Evolutionary conservation across 2,888 invertebrate genomes (phyloP).

Genomic region (Marronus borbonicus): DNA sequence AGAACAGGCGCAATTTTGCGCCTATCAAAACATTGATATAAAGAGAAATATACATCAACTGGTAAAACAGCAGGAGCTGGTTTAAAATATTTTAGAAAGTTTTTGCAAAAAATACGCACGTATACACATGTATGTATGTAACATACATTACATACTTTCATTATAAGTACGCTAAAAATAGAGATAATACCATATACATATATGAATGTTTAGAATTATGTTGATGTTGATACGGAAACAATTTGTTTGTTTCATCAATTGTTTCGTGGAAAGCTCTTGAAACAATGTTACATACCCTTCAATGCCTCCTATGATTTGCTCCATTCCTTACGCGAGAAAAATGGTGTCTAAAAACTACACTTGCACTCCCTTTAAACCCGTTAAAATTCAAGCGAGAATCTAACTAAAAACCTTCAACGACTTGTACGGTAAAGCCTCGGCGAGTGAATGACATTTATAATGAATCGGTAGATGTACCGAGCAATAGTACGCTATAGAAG

Average conservation of each 20-base stretch:
- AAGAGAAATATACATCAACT: no score
- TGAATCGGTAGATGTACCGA: no score
- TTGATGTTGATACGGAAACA: no score
- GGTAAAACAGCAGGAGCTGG: background rate
- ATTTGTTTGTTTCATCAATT: background rate
- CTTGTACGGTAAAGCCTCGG: background rate
- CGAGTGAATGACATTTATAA: background rate
- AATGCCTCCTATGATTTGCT: slow-evolving; percentile 65
- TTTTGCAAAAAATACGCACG: background rate
- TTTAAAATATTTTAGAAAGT: slow-evolving; percentile 11
- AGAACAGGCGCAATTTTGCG: no score
- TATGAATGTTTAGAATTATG: no score
- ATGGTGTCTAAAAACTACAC: no score
- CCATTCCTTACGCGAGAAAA: slow-evolving; percentile 50
- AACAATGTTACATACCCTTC: slow-evolving; percentile 64
- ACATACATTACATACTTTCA: background rate
- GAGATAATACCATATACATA: no score
- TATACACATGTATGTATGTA: no score
- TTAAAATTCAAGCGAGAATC: slow-evolving; percentile 32
- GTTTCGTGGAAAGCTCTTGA: background rate
- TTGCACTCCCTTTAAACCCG: slow-evolving; percentile 5
- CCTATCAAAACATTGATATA: no score
- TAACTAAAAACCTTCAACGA: background rate
- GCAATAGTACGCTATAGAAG: background rate
- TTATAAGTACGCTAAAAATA: no score